A percentile compares a stretch with the other conserved stretches of the same genome.
phyloP scores from a whole-genome alignment of 2,113 vertebrate genomes.

The Picathartes gymnocephalus region DNA sequence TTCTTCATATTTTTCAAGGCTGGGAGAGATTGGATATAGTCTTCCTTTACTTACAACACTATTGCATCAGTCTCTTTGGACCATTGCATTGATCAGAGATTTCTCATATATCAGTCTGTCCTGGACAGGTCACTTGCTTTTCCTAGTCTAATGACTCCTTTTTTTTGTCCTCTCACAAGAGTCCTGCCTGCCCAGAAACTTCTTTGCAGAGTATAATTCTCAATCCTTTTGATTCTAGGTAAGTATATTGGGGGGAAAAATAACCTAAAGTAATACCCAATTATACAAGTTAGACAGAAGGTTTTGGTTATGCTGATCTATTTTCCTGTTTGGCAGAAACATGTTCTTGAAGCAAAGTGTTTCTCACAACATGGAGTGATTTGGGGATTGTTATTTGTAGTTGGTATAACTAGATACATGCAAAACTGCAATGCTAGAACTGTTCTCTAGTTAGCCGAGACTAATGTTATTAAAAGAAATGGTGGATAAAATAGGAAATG shows the following conservation, averaged over 20 bases:
- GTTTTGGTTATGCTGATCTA: neutral
- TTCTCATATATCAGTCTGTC: accelerated
- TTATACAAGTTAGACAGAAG: neutral
- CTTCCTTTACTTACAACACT: neutral
- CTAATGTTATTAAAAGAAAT: slow-evolving; percentile 49
- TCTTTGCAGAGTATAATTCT: neutral
- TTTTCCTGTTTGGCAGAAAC: neutral
- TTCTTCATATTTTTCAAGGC: neutral
- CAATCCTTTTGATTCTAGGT: neutral
- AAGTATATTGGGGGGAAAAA: neutral
- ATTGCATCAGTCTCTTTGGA: neutral
- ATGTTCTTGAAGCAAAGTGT: neutral
- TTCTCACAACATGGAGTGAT: neutral
- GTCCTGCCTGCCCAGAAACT: neutral
- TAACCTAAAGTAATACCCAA: neutral
- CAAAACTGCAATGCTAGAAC: neutral
- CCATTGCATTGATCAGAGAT: neutral
- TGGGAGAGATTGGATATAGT: neutral
- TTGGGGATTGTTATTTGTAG: neutral
- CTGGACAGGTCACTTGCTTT: neutral
- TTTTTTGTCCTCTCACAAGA: neutral
- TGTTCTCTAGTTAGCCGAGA: neutral
- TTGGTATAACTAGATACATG: neutral
- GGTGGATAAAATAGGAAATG: slow-evolving; percentile 28
- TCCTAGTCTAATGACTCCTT: neutral